These are phyloP conservation scores for Sarcophaga peregrina DNA, from an alignment of 1,140 invertebrate species.

Conservation along the genomic window DNA sequence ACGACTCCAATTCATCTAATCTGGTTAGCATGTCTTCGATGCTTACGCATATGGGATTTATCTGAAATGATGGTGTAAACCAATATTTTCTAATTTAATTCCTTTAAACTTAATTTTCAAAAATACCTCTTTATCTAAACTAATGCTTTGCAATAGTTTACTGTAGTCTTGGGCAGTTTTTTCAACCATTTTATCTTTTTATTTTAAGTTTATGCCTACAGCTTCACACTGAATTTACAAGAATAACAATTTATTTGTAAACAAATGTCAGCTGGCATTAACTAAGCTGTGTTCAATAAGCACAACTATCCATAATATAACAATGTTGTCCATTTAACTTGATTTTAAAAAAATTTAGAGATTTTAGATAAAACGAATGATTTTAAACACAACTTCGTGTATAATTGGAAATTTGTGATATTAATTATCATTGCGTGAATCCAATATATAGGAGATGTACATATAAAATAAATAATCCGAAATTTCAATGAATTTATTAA, in stretches of 20 bases:
- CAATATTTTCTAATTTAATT: not conserved
- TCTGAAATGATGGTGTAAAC: constrained; percentile 42
- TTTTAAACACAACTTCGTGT: no score
- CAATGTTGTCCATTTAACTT: no score
- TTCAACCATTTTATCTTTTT: constrained; percentile 42
- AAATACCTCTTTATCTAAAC: constrained; percentile 55
- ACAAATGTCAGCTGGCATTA: constrained; percentile 35
- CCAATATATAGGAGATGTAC: no score
- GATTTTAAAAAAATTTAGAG: no score
- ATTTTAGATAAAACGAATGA: no score
- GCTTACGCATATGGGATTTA: constrained; percentile 60
- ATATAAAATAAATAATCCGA: no score
- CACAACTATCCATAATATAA: not conserved
- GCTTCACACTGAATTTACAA: not conserved
- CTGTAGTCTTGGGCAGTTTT: constrained; percentile 54
- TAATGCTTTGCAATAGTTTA: constrained; percentile 54
- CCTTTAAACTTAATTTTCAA: not conserved
- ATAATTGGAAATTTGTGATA: no score
- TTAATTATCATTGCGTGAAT: no score
- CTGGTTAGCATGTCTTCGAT: constrained; percentile 61
- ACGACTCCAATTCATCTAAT: constrained; percentile 61
- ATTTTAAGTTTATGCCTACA: not conserved
- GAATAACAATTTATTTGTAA: constrained; percentile 19
- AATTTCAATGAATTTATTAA: no score
- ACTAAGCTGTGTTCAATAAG: constrained; percentile 30